A percentile compares a stretch with the other conserved stretches of the same genome.
Evolutionary conservation across 2,113 vertebrate species (phyloP).

Genomic region (Ochotona princeps): DNA sequence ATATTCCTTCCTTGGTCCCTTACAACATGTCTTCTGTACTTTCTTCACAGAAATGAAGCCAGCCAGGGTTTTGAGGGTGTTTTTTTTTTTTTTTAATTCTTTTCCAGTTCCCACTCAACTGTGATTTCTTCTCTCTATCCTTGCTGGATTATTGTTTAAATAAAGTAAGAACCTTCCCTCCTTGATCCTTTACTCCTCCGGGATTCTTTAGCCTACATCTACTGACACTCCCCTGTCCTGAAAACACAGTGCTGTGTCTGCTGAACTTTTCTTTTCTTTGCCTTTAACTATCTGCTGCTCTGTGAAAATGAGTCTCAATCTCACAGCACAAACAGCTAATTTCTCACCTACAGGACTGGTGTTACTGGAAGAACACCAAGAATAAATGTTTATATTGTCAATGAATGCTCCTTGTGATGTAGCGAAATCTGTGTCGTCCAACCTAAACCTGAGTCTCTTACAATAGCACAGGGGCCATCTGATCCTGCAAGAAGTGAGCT

Average conservation of each 20-base stretch:
- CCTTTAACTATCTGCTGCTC: constrained; percentile 2
- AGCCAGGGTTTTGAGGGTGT: neutral
- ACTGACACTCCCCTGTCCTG: neutral
- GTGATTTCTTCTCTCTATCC: neutral
- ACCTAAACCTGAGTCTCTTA: neutral
- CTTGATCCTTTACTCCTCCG: neutral
- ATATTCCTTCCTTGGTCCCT: constrained; percentile 19
- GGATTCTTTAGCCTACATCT: neutral
- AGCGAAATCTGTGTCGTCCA: neutral
- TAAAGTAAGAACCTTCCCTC: neutral
- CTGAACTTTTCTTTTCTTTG: constrained; percentile 19
- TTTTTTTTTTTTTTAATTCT: neutral
- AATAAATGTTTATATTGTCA: neutral
- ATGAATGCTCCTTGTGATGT: neutral
- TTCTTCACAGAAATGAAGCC: constrained; percentile 4
- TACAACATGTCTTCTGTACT: neutral
- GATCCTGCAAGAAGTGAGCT: neutral
- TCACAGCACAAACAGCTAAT: neutral
- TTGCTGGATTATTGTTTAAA: neutral
- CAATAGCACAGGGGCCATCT: neutral
- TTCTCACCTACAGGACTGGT: constrained; percentile 5
- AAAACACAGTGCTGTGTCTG: neutral
- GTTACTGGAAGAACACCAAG: neutral
- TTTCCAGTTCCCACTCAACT: neutral
- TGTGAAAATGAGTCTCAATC: constrained; percentile 42